Conservation (phyloP, 2,797 vertebrate genomes). For the Labeo calbasu region DNA sequence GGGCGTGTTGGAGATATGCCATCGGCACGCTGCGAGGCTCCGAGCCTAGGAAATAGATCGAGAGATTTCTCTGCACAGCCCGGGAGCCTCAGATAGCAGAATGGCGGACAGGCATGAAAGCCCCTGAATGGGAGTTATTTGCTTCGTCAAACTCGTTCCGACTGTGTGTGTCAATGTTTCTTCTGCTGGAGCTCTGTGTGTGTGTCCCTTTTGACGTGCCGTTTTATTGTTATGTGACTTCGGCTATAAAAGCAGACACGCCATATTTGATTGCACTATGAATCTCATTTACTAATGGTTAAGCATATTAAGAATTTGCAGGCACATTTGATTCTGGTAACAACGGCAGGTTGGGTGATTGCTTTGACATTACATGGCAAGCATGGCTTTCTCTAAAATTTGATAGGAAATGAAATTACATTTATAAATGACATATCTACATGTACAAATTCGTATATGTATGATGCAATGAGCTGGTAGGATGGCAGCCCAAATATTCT, state of each 20-base stretch:
- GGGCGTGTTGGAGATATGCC: constrained; percentile 45
- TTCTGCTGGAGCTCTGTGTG: constrained; percentile 8
- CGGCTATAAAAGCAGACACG: constrained; percentile 18
- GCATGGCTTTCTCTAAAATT: not conserved
- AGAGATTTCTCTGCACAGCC: constrained; percentile 35
- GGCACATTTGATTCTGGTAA: not conserved
- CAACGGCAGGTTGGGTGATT: not conserved
- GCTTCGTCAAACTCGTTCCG: constrained; percentile 49
- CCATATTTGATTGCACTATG: constrained; percentile 23
- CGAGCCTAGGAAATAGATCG: constrained; percentile 35
- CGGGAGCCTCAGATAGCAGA: constrained; percentile 27
- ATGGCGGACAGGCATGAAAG: constrained; percentile 48
- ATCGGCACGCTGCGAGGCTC: constrained; percentile 21
- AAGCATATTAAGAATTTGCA: constrained; percentile 8
- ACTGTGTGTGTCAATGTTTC: constrained; percentile 40
- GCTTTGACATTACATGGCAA: not conserved
- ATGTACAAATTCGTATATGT: not conserved
- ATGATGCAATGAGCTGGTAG: not conserved
- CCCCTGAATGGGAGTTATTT: constrained; percentile 44
- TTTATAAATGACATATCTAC: not conserved
- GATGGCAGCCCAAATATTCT: not conserved
- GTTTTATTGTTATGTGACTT: constrained; percentile 23
- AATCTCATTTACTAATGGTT: constrained; percentile 23
- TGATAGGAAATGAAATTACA: not conserved
- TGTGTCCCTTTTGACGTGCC: constrained; percentile 30